phyloP scores from a whole-genome alignment of 2,113 vertebrate species.

The Oryctolagus cuniculus region mOryCun1.1 NC_091443.1:108623501-108624000 shows the following conservation, averaged over 20 bases:
- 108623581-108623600: slow-evolving; percentile 8
- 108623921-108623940: not conserved
- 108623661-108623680: not conserved
- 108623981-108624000: not conserved
- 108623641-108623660: not conserved
- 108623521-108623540: not conserved
- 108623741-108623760: fast-evolving
- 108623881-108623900: not conserved
- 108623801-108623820: fast-evolving
- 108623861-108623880: not conserved
- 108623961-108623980: not conserved
- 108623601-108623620: not conserved
- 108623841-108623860: too few relatives aligned
- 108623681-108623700: too few relatives aligned
- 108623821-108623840: not conserved
- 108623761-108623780: not conserved
- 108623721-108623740: not conserved
- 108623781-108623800: not conserved
- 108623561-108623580: not conserved
- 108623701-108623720: not conserved
- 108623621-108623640: not conserved
- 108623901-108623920: not conserved
- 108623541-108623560: fast-evolving
- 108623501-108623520: not conserved
- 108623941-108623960: not conserved